Conservation (phyloP, 2,797 vertebrate genomes). For the Tenualosa ilisha region DNA sequence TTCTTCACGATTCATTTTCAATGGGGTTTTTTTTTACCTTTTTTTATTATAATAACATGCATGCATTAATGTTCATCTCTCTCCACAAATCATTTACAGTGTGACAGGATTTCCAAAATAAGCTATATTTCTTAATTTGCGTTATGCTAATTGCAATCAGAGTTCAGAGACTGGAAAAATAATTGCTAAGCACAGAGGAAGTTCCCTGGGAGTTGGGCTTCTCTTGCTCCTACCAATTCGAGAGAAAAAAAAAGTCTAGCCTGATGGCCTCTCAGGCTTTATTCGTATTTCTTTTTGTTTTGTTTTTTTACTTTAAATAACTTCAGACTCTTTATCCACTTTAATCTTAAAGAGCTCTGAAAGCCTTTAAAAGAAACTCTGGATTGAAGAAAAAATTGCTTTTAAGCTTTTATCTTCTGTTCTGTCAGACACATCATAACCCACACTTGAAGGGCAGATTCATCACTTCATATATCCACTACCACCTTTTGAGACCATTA, state of each 20-base stretch:
- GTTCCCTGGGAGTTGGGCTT: neutral
- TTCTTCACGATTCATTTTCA: neutral
- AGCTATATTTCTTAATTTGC: neutral
- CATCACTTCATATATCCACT: neutral
- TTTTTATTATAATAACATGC: neutral
- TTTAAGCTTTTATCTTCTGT: neutral
- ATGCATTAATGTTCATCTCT: neutral
- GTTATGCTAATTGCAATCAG: conserved; percentile 10
- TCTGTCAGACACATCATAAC: neutral
- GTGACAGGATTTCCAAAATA: neutral
- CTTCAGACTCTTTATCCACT: neutral
- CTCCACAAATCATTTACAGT: neutral
- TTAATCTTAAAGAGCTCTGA: neutral
- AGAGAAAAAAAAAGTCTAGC: neutral
- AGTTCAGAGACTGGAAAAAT: neutral
- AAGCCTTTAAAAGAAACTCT: neutral
- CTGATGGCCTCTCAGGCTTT: neutral
- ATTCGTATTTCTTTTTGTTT: neutral
- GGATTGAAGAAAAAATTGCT: neutral
- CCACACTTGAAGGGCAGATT: neutral
- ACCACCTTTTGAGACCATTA: neutral
- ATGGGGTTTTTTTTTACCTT: conserved; percentile 15
- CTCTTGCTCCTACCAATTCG: neutral
- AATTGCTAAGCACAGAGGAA: neutral
- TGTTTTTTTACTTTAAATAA: too few species aligned